Conservation (phyloP, 2,888 invertebrate species). For the Ernsta delagoae region DNA sequence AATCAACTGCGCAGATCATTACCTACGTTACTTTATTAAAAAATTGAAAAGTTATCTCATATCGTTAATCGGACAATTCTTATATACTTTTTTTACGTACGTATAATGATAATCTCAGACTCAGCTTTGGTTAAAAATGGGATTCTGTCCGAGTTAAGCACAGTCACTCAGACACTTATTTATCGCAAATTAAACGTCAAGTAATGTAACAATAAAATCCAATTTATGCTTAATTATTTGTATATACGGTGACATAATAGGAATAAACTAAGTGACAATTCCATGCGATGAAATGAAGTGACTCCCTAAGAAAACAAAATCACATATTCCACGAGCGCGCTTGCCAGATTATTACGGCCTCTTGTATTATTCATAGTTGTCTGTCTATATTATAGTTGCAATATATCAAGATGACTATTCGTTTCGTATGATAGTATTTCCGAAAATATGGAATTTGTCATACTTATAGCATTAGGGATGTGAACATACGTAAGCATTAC, state of each 20-base stretch:
- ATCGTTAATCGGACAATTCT: too few species aligned
- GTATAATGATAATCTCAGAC: too few species aligned
- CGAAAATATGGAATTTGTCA: constrained; percentile 28
- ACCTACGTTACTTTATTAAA: too few species aligned
- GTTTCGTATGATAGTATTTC: constrained; percentile 42
- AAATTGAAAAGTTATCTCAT: too few species aligned
- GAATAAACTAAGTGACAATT: neutral
- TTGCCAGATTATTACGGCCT: constrained; percentile 68
- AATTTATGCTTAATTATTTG: neutral
- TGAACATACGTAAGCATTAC: neutral
- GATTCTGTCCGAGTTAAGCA: too few species aligned
- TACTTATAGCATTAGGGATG: constrained; percentile 1
- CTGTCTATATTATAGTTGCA: constrained; percentile 62
- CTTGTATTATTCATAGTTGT: constrained; percentile 78
- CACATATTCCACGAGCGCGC: constrained; percentile 58
- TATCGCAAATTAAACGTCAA: too few species aligned
- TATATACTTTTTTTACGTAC: too few species aligned
- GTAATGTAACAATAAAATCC: neutral
- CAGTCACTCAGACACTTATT: too few species aligned
- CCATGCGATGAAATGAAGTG: neutral
- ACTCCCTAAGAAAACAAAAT: constrained; percentile 45
- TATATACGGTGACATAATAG: neutral
- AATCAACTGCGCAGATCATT: too few species aligned
- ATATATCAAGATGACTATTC: constrained; percentile 58
- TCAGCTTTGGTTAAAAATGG: too few species aligned